These are phyloP conservation scores for Zoanthus solanderi DNA, from an alignment of 92 coral and sea anemone species.

Conservation along the genomic window DNA sequence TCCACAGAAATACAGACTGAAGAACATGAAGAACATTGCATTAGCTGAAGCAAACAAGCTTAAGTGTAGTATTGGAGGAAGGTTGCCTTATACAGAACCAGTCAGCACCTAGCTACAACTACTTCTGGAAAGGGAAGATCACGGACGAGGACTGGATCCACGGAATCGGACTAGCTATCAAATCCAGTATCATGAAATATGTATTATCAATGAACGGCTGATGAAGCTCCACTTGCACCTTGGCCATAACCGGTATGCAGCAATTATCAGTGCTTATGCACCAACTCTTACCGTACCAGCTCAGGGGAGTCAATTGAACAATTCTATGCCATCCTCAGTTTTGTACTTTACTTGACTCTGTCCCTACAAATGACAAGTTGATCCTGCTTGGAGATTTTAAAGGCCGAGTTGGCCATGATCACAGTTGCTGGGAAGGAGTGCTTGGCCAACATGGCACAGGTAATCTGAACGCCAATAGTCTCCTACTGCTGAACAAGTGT, in stretches of 20 bases:
- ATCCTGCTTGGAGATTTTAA: neutral
- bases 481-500: neutral
- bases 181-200: neutral
- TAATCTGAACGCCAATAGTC: neutral
- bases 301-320: neutral
- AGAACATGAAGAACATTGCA: too few relatives aligned
- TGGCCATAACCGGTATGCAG: neutral
- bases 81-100: neutral
- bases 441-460: neutral
- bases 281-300: neutral
- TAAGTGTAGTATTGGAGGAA: too few relatives aligned
- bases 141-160: neutral
- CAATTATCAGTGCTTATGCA: constrained; percentile 6
- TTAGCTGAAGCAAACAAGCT: too few relatives aligned
- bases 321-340: neutral
- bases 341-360: neutral
- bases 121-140: neutral
- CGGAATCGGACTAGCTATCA: neutral
- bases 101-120: neutral
- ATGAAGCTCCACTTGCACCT: neutral
- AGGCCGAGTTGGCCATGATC: neutral
- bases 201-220: neutral
- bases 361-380: neutral
- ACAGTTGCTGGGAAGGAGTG: neutral
- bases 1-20: too few relatives aligned